phyloP scores from a whole-genome alignment of 2,113 vertebrate species.

The Atrichornis clamosus region DNA sequence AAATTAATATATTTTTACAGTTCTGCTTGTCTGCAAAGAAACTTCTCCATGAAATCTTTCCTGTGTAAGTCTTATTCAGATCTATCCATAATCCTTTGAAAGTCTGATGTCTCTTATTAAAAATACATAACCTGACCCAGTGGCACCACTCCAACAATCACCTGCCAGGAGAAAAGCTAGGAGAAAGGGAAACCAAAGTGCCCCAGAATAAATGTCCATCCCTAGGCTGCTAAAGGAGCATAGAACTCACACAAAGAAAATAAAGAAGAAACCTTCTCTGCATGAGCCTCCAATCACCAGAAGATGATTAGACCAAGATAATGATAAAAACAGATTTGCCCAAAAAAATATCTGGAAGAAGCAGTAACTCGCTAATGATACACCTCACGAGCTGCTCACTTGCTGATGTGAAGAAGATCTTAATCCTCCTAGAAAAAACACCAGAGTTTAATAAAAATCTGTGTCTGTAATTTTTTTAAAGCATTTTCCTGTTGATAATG shows the following conservation, averaged over 20 bases:
- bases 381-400: not conserved
- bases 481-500: not conserved
- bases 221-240: not conserved
- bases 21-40: not conserved
- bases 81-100: not conserved
- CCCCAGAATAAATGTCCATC: not conserved
- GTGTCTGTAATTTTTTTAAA: not conserved
- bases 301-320: not conserved
- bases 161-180: accelerated
- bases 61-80: not conserved
- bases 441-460: not conserved
- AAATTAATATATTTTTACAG: not conserved
- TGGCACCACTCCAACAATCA: not conserved
- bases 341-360: not conserved
- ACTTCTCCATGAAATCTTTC: not conserved
- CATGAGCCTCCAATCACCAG: not conserved
- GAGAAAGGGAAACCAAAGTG: not conserved
- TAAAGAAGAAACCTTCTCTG: not conserved
- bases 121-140: accelerated
- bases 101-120: not conserved
- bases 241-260: not conserved
- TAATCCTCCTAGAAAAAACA: not conserved
- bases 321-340: not conserved
- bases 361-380: not conserved
- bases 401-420: not conserved